Conservation (phyloP, 2,797 vertebrate species). For the Ciconia nigra region DNA sequence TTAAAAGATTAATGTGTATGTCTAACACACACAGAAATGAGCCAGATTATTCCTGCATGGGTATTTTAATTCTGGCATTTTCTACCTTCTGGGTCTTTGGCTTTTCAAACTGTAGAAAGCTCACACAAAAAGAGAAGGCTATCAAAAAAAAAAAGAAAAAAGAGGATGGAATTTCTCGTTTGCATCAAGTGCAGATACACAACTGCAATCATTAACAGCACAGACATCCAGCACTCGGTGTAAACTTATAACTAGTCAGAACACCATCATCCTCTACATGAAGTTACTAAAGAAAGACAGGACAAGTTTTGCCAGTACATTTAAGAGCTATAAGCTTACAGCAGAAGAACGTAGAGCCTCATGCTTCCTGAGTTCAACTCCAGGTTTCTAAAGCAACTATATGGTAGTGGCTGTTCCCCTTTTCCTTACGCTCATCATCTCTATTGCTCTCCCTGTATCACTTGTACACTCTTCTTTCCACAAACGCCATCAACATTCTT, state of each 20-base stretch:
- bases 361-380: not conserved
- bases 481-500: fast-evolving
- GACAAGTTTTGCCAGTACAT: not conserved
- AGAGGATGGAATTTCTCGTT: not conserved
- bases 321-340: not conserved
- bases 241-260: not conserved
- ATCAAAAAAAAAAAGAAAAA: not conserved
- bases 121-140: not conserved
- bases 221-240: not conserved
- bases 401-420: not conserved
- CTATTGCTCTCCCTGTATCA: not conserved
- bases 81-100: not conserved
- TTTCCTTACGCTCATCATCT: not conserved
- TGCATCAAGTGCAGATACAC: fast-evolving
- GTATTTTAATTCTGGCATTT: not conserved
- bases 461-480: not conserved
- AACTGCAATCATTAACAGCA: not conserved
- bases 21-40: not conserved
- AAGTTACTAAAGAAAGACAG: not conserved
- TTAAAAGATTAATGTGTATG: not conserved
- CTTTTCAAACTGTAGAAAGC: not conserved
- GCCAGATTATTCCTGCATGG: not conserved
- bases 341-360: not conserved
- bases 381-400: not conserved
- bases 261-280: not conserved